Conservation (phyloP, 2,113 vertebrate genomes). For the Butastur rufipennis region DNA sequence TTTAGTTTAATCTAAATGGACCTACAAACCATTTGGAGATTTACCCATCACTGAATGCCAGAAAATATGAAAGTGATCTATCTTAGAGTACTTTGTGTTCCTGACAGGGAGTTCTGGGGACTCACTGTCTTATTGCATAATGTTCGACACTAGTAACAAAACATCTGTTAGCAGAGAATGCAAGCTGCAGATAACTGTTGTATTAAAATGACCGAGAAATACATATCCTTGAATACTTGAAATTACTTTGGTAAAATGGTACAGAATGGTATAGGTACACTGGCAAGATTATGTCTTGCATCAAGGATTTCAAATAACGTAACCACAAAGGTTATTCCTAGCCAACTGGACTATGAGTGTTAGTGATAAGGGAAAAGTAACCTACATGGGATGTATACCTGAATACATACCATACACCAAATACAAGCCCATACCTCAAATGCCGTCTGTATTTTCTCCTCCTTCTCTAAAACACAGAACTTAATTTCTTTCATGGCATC, state of each 20-base stretch:
- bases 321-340: background rate
- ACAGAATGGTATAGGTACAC: background rate
- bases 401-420: background rate
- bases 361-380: background rate
- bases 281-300: background rate
- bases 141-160: background rate
- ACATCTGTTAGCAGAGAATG: constrained; percentile 30
- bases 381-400: background rate
- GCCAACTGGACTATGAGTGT: background rate
- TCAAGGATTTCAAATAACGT: background rate
- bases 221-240: background rate
- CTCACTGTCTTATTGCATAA: constrained; percentile 38
- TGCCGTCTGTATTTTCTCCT: background rate
- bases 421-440: background rate
- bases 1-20: background rate
- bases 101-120: constrained; percentile 23
- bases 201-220: background rate
- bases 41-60: background rate
- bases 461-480: background rate
- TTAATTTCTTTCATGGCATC: background rate
- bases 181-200: background rate
- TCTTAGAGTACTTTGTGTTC: constrained; percentile 50
- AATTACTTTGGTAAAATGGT: background rate
- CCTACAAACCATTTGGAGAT: background rate
- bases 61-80: constrained; percentile 32